phyloP scores from a whole-genome alignment of 2,113 vertebrate genomes.

The Limanda limanda region DNA sequence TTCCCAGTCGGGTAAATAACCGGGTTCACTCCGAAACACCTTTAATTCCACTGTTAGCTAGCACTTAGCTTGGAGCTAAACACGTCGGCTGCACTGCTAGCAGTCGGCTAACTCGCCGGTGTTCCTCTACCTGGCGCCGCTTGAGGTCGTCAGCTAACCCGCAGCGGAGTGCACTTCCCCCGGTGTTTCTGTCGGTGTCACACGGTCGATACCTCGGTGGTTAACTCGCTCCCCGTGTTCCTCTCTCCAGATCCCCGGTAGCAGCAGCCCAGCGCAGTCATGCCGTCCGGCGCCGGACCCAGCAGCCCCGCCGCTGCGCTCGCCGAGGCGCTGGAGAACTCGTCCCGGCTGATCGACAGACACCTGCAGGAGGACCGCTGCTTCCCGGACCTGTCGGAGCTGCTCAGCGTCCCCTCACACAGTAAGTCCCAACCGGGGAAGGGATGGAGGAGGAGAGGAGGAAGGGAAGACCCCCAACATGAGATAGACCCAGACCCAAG shows the following conservation, averaged over 20 bases:
- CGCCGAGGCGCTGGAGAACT: constrained; percentile 89
- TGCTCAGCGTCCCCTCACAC: constrained; percentile 89
- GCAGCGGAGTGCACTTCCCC: background rate
- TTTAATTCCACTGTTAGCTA: constrained; percentile 17
- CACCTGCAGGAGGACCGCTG: constrained; percentile 92
- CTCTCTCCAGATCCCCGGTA: constrained; percentile 15
- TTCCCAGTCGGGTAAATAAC: constrained; percentile 44
- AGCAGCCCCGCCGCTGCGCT: constrained; percentile 78
- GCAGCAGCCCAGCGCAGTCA: constrained; percentile 51
- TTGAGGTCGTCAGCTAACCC: constrained; percentile 3
- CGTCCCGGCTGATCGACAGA: constrained; percentile 89
- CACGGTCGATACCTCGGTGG: background rate
- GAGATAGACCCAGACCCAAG: background rate
- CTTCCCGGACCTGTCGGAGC: constrained; percentile 93
- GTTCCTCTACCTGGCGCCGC: background rate
- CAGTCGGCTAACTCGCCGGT: constrained; percentile 35
- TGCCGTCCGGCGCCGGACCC: constrained; percentile 86
- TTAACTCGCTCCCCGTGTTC: background rate
- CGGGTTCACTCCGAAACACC: background rate
- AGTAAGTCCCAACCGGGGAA: constrained; percentile 79
- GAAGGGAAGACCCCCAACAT: background rate
- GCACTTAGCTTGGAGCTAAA: constrained; percentile 54
- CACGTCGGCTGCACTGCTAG: constrained; percentile 15
- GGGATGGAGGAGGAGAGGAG: background rate
- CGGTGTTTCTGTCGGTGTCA: too few relatives aligned